Conservation (phyloP, 1,140 invertebrate species). For the Agraylea sexmaculata region DNA sequence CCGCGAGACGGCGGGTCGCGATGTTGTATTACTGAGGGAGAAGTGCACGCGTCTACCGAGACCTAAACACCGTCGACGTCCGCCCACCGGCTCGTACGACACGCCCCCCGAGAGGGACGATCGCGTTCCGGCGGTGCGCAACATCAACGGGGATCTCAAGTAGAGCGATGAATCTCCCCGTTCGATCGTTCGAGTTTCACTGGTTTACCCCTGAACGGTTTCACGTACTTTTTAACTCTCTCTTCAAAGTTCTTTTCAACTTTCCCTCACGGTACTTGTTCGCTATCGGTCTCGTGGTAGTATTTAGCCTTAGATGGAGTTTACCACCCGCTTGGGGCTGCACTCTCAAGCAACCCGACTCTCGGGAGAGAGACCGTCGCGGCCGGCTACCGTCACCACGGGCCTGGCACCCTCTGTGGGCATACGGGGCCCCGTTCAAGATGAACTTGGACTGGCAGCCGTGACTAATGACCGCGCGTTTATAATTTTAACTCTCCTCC, state of each 20-base stretch:
- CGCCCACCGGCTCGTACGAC: slow-evolving; percentile 22
- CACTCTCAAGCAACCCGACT: slow-evolving; percentile 78
- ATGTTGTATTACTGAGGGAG: slow-evolving; percentile 39
- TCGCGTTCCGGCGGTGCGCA: slow-evolving; percentile 24
- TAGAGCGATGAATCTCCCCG: slow-evolving; percentile 41
- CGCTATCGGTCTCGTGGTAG: slow-evolving; percentile 70
- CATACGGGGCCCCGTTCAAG: slow-evolving; percentile 53
- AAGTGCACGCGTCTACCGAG: slow-evolving; percentile 37
- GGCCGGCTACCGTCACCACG: slow-evolving; percentile 41
- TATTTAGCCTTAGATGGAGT: slow-evolving; percentile 83
- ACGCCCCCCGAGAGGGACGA: slow-evolving; percentile 21
- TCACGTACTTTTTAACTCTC: slow-evolving; percentile 80
- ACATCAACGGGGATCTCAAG: slow-evolving; percentile 22
- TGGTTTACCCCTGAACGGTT: slow-evolving; percentile 63
- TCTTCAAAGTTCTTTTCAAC: slow-evolving; percentile 84
- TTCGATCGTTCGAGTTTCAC: slow-evolving; percentile 46
- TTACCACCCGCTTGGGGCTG: slow-evolving; percentile 74
- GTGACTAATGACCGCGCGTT: slow-evolving; percentile 18
- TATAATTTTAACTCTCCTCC: slow-evolving; percentile 33
- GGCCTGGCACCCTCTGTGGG: slow-evolving; percentile 62
- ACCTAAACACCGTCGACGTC: slow-evolving; percentile 26
- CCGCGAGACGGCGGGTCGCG: slow-evolving; percentile 36
- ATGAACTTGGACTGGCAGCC: slow-evolving; percentile 47
- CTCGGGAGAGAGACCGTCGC: slow-evolving; percentile 48
- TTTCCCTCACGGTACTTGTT: slow-evolving; percentile 88